A percentile compares a stretch with the other conserved stretches of the same genome.
Conservation (phyloP, 2,888 invertebrate genomes). For the Cosmopolites sordidus region DNA sequence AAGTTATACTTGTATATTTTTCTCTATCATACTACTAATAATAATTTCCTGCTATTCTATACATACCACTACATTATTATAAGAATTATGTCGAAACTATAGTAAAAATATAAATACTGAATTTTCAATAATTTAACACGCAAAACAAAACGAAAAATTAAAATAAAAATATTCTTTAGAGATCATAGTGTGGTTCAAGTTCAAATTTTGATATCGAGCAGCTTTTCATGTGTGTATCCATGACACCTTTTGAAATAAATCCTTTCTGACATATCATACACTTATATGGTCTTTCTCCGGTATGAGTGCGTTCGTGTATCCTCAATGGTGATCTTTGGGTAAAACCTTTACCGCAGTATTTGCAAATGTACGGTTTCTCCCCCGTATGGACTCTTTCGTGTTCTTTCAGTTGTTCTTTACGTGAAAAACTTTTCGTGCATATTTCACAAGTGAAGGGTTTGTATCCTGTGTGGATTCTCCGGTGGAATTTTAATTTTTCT, state of each 20-base stretch:
- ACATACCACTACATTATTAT: too few species aligned
- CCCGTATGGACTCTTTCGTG: constrained; percentile 42
- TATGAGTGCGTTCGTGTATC: constrained; percentile 58
- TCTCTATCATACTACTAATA: too few species aligned
- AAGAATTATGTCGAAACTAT: too few species aligned
- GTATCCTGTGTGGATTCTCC: constrained; percentile 36
- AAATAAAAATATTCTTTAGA: too few species aligned
- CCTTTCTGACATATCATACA: constrained; percentile 11
- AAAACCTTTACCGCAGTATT: constrained; percentile 6
- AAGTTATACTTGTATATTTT: too few species aligned
- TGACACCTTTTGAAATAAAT: constrained; percentile 20
- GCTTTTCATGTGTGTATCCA: constrained; percentile 42
- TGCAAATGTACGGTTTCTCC: constrained; percentile 53
- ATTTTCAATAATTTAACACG: too few species aligned
- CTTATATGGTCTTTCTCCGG: constrained; percentile 50
- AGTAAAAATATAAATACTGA: too few species aligned
- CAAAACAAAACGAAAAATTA: too few species aligned
- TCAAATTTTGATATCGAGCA: too few species aligned
- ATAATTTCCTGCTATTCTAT: too few species aligned
- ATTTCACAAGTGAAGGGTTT: constrained; percentile 44
- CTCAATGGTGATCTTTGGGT: constrained; percentile 57
- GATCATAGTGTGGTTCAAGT: too few species aligned
- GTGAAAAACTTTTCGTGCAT: constrained; percentile 38
- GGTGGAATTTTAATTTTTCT: constrained; percentile 47
- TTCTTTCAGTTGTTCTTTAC: constrained; percentile 46